phyloP scores from a whole-genome alignment of 2,797 vertebrate species.

The Sarcophilus harrisii region DNA sequence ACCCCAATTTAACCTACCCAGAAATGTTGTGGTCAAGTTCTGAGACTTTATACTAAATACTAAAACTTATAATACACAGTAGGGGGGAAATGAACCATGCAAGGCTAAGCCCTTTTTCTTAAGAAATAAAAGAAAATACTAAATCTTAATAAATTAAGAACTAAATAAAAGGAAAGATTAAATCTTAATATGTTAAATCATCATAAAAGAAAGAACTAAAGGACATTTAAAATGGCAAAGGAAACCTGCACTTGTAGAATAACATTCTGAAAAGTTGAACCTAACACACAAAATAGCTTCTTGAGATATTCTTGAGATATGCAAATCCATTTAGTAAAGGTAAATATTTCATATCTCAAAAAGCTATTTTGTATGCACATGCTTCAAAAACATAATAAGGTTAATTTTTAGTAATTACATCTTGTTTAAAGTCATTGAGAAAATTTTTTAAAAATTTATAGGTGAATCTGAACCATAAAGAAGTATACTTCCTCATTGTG shows the following conservation, averaged over 20 bases:
- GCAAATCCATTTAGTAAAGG: neutral
- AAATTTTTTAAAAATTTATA: neutral
- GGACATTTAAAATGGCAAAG: neutral
- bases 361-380: neutral
- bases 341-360: neutral
- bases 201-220: too few relatives aligned
- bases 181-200: too few relatives aligned
- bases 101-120: neutral
- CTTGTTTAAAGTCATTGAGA: neutral
- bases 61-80: neutral
- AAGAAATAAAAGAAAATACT: neutral
- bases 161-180: too few relatives aligned
- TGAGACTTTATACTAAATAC: neutral
- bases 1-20: neutral
- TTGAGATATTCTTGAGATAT: neutral
- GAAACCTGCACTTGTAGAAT: neutral
- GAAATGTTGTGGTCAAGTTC: neutral
- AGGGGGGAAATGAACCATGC: neutral
- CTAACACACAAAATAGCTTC: neutral
- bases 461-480: neutral
- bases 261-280: neutral
- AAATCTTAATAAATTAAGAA: neutral
- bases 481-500: neutral
- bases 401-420: neutral
- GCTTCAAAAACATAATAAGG: neutral